These are phyloP conservation scores for Microctenopoma stevenorrisi DNA, from an alignment of 2,797 vertebrate genomes.

Conservation along the genomic window DNA sequence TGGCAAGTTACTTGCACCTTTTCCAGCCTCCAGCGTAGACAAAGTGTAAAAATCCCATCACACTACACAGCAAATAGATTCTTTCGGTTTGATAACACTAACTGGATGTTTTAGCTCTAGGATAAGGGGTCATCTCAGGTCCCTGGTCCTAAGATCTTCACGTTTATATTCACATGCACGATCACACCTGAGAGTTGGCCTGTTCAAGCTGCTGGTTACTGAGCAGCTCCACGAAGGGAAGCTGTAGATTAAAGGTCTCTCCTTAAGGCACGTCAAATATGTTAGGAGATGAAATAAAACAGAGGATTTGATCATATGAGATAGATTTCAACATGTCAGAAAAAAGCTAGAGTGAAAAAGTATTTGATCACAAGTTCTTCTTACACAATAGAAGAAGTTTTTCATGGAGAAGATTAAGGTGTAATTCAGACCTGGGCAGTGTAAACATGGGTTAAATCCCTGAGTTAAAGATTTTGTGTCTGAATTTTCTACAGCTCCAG, in stretches of 20 bases:
- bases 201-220: conserved; percentile 31
- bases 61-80: conserved; percentile 16
- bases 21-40: conserved; percentile 22
- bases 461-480: conserved; percentile 27
- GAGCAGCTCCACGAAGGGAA: conserved; percentile 15
- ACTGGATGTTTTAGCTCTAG: conserved; percentile 13
- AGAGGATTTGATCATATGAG: background rate
- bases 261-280: conserved; percentile 60
- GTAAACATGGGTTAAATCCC: conserved; percentile 49
- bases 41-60: conserved; percentile 38
- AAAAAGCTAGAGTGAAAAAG: background rate
- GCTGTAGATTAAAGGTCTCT: conserved; percentile 6
- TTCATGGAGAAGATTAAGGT: background rate
- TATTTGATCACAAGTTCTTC: background rate
- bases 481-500: background rate
- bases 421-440: background rate
- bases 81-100: conserved; percentile 5
- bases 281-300: background rate
- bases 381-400: background rate
- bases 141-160: conserved; percentile 1
- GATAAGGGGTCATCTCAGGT: background rate
- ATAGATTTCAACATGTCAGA: background rate
- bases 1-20: conserved; percentile 28
- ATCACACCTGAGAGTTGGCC: conserved; percentile 23
- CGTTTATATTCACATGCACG: background rate